Evolutionary conservation across 2,797 vertebrate genomes (phyloP), one percentile per base, ranked within the genome.

Genomic region (Poecilia picta): DNA sequence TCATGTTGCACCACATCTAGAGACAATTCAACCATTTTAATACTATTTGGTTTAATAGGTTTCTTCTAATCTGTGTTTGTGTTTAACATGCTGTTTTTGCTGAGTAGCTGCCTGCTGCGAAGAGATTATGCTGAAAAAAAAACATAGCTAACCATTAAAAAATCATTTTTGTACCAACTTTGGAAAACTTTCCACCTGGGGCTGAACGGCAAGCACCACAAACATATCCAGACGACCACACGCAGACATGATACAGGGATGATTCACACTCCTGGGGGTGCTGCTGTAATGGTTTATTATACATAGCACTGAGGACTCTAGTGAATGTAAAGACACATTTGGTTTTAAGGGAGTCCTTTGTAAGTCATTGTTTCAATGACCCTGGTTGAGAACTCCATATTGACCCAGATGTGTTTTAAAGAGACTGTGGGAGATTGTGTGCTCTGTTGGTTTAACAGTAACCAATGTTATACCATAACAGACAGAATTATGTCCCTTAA

Each of bases 371-470:
- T 81, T 89, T 82, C 66, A 81, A 79, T 86, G 83, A 88, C 87
- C 78, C 43, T 72, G 64, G 64, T 18, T 76, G 49, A 87, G 72
- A 72, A 79, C 64, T 76, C 72, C 89, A 90, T 79, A 87, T 91
- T 91, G 88, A 91, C 89, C 80, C 91, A 94, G 91, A 92, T 94
- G 91, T 90, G 75, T 82, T 73, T 85, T 71, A 8, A 46, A 78
- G 81, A 31, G 85, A 81, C 73, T 83, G 59, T 79, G 72, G 66
- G 73, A 68, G 41, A 49, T 51, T 77, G n/a, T 72, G 73, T 66
- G 45, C 64, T 68, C 8, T 59, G 28, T 83, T 49, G 51, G 39
- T 43, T 15, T 59, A 81, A 74, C 75, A 79, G 77, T 75, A 77
- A 87, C 68, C 15, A 18, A 74, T 18, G 47, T 31, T 16, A 77